phyloP scores from a whole-genome alignment of 2,113 vertebrate genomes.

The Myiopsitta monachus region DNA sequence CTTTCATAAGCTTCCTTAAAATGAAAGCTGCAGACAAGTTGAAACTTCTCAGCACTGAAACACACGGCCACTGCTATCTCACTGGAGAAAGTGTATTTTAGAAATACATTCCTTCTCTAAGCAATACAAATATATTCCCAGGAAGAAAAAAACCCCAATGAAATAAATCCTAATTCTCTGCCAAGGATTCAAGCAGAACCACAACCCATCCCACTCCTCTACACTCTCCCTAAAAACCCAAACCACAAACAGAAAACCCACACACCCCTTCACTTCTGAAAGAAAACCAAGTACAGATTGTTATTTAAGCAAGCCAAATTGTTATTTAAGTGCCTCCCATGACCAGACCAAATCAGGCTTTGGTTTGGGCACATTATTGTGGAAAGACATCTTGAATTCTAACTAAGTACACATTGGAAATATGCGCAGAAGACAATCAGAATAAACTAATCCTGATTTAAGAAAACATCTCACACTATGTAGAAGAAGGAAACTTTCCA shows the following conservation, averaged over 20 bases:
- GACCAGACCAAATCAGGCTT: not conserved
- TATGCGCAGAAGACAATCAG: not conserved
- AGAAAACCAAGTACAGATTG: not conserved
- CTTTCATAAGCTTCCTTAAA: not conserved
- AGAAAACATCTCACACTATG: not conserved
- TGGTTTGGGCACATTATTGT: not conserved
- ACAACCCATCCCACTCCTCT: too few species aligned
- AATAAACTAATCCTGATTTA: not conserved
- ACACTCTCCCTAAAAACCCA: fast-evolving
- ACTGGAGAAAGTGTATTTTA: not conserved
- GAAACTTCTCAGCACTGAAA: not conserved
- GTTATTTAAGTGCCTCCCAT: not conserved
- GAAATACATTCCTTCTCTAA: not conserved
- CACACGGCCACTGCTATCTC: not conserved
- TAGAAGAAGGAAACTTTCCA: not conserved
- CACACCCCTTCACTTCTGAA: not conserved
- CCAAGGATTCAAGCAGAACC: not conserved
- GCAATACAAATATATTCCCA: not conserved
- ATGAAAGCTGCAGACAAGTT: not conserved
- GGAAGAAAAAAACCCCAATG: not conserved
- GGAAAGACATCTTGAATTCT: not conserved
- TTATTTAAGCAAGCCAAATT: not conserved
- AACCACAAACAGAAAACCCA: too few species aligned
- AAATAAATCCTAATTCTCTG: not conserved
- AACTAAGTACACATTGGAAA: not conserved